Conservation (phyloP, 2,797 vertebrate species). For the Tympanoctomys barrerae region DNA sequence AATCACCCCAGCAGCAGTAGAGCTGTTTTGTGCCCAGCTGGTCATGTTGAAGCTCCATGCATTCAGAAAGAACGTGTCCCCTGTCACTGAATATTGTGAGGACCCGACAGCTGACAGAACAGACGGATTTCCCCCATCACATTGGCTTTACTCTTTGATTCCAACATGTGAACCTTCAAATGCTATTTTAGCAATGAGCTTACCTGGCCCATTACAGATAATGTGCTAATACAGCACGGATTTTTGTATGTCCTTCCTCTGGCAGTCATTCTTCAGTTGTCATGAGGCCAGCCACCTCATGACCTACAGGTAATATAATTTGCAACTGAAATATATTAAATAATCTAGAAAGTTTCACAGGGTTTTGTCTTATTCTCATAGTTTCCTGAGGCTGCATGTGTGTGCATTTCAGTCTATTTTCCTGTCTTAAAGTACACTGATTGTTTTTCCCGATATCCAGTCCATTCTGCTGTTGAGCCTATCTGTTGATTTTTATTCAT, state of each 20-base stretch:
- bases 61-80: not conserved
- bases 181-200: not conserved
- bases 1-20: not conserved
- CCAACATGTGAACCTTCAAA: conserved; percentile 6
- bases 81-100: not conserved
- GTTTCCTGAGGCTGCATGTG: not conserved
- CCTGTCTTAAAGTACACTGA: not conserved
- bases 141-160: not conserved
- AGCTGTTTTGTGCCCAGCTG: not conserved
- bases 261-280: not conserved
- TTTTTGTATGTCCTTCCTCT: conserved; percentile 5
- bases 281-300: not conserved
- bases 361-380: not conserved
- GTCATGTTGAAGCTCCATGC: not conserved
- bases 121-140: not conserved
- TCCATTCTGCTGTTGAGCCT: conserved; percentile 34
- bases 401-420: not conserved
- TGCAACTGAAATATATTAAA: conserved; percentile 11
- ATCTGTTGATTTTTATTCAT: conserved; percentile 15
- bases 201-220: not conserved
- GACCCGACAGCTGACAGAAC: not conserved
- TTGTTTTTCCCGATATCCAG: not conserved
- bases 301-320: conserved; percentile 48
- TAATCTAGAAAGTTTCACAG: conserved; percentile 31
- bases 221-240: not conserved